Evolutionary conservation across 2,797 vertebrate genomes (phyloP), one percentile per base, ranked within the genome.

Genomic region (Amniataba percoides): DNA sequence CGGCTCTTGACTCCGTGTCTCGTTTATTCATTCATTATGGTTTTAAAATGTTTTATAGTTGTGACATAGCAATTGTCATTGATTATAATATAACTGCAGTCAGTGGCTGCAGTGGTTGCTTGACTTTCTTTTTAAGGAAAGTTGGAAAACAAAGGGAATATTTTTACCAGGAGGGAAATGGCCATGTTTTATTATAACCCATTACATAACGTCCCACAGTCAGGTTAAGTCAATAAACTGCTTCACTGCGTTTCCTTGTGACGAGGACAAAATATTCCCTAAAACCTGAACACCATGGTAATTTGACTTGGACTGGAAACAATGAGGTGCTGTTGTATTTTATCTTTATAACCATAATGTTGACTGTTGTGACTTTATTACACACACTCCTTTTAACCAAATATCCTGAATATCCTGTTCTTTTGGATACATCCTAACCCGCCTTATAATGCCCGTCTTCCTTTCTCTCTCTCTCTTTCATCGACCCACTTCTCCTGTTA

Each of bases 401-500:
- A 8, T 25, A 72, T 31, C 40, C 21, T 58, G 45, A 60, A 49
- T 31, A 51, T 31, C 25, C 21, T 2, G 7, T 64, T 42, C 19
- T 60, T 48, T 36, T 75, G 36, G 34, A 66, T 6, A 48, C 36
- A 63, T 25, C 46, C 60, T n/a, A 55, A 11, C 19, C 2, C 59
- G 39, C 40, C 2, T 53, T 27, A 55, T 27, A 3, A 4, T 52
- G n/a, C 1, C 51, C 34, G 1, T 31, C n/a, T 8, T 18, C 23
- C 10, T 36, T 36, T 7, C 8, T 51, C 2, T 21, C n/a, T 43
- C 25, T 46, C 48, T 51, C 16, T 56, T 5, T 59, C 27, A 31
- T 16, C 7, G 53, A 78, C 83, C 61, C 63, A 67, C 15, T 74
- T 82, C 19, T 71, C 13, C 39, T 8, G 49, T 70, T 59, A 64